These are phyloP conservation scores for Lepidostoma basale DNA, from an alignment of 1,140 invertebrate species.

Conservation along the genomic window DNA sequence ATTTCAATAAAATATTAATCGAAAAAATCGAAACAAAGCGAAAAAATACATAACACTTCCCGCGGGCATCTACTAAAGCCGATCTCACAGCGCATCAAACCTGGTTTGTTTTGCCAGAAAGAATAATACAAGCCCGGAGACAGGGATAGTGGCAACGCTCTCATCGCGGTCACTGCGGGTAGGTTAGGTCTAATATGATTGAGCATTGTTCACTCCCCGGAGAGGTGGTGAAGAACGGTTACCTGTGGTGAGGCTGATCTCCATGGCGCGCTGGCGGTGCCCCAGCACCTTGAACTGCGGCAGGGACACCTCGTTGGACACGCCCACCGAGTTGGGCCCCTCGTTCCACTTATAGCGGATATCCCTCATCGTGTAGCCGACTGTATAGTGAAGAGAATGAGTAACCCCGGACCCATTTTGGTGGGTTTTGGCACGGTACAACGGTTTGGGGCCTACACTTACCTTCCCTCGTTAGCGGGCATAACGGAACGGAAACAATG, in stretches of 20 bases:
- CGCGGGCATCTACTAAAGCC: conserved; percentile 26
- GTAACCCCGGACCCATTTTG: conserved; percentile 70
- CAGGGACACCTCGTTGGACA: conserved; percentile 90
- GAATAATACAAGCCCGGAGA: background rate
- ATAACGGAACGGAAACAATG: conserved; percentile 1
- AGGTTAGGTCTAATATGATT: no score
- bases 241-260: conserved; percentile 92
- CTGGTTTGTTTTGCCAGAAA: background rate
- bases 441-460: conserved; percentile 60
- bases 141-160: background rate
- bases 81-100: conserved; percentile 24
- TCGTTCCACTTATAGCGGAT: conserved; percentile 96
- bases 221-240: no score
- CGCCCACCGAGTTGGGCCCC: conserved; percentile 88
- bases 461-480: conserved; percentile 48
- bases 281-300: conserved; percentile 94
- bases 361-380: conserved; percentile 96
- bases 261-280: conserved; percentile 86
- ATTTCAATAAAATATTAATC: conserved; percentile 7
- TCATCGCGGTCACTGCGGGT: conserved; percentile 10
- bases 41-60: conserved; percentile 9
- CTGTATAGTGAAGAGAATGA: conserved; percentile 74
- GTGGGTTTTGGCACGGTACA: conserved; percentile 66
- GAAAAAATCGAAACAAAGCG: conserved; percentile 19
- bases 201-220: no score